Evolutionary conservation across 2,888 invertebrate species (phyloP), one percentile per base, ranked within the genome.

Genomic region (Chydorus sphaericus): DNA sequence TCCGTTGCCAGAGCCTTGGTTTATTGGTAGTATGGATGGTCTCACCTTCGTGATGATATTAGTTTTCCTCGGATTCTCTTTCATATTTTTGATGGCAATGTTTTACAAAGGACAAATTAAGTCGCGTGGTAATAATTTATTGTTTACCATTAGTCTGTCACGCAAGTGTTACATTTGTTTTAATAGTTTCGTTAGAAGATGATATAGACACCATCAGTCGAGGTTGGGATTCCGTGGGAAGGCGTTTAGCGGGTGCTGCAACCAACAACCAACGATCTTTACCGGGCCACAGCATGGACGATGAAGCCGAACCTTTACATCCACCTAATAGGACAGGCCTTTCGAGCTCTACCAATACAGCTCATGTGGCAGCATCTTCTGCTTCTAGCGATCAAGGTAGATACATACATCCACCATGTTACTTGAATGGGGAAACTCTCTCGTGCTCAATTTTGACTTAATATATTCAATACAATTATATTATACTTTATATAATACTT

Each of bases 281-380:
- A 23, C 44, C 44, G 23, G n/a, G n/a, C n/a, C n/a, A n/a, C n/a
- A 28, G 36, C 1, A 33, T 52, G 62, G 83, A 83, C 69, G 82
- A 83, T 67, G 87, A 87, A 78, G 82, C 85, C 72, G 85, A 85
- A 69, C 86, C 86, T 66, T 80, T 87, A 66, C 83, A 83, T 73
- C 82, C 82, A 66, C 85, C 85, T 73, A n/a, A n/a, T n/a, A n/a
- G n/a, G n/a, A n/a, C n/a, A n/a, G n/a, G n/a, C n/a, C n/a, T n/a
- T n/a, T n/a, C n/a, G n/a, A 76, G 83, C 77, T 83, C 85, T 72
- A 85, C 86, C 86, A 85, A 72, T 85, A 85, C 58, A 14, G 48
- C 38, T 51, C 28, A 30, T n/a, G 37, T n/a, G 33, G 1, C 49
- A 30, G 20, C 31, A n/a, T n/a, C n/a, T n/a, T n/a, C n/a, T n/a